Base-by-base conservation (phyloP, 2,797 vertebrate genomes). In the Xenopus petersii region DNA sequence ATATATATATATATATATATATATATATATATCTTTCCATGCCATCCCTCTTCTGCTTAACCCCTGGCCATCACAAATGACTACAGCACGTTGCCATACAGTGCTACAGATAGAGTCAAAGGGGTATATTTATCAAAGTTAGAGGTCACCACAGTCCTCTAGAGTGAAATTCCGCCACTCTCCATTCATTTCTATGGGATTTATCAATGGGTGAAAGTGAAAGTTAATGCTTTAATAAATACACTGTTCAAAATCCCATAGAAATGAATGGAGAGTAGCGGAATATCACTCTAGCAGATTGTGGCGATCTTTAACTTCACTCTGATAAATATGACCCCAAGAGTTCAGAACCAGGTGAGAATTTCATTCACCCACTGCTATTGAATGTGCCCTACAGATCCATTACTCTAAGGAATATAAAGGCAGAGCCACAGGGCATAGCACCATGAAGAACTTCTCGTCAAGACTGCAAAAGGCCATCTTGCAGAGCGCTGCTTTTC, bases 361-460 rank as follows among this genome's bases (percentile, higher is more conserved):
- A 51, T 15, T 51, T 15, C 4, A 10, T 51, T 51, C 49, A 5
- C 8, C 12, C 8, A 16, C 21, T 51, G 65, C 65, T 65, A 17
- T n/a, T 47, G 12, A 65, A 65, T 26, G n/a, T 55, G 62, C 56
- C 58, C 56, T 70, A 47, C 24, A 68, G 17, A 69, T 61, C 54
- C 26, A 42, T 42, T 42, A 42, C 21, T 26, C 3, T 64, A 64
- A 16, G 67, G 60, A 64, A 75, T 64, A 69, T 51, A 64, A 69
- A 55, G 56, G 66, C 11, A 71, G 74, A 69, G 70, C 61, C 58
- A 70, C 54, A 74, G 76, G 64, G 71, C 67, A 54, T 79, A 79
- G 76, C 76, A 79, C 76, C 76, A 79, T 73, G 48, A 54, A 48
- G 49, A 69, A 5, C 47, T 21, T 21, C 21, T 21, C 21, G 21